A percentile compares a stretch with the other conserved stretches of the same genome.
Conservation (phyloP, 2,797 vertebrate genomes). For the Carcharodon carcharias region DNA sequence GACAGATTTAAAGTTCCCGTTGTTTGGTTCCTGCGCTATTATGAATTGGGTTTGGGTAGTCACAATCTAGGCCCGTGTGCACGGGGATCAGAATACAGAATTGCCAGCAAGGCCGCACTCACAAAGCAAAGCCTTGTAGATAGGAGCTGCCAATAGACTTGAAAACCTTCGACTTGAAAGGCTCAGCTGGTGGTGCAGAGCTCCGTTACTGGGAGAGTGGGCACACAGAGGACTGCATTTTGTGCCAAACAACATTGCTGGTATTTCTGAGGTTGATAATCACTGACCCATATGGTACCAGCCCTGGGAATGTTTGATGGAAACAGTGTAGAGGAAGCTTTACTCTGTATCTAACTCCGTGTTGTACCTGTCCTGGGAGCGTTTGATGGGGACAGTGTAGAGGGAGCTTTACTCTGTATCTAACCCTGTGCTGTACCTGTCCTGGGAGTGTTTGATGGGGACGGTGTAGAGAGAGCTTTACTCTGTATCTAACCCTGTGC, state of each 20-base stretch:
- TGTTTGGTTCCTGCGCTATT: neutral
- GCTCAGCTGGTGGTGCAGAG: neutral
- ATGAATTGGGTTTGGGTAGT: neutral
- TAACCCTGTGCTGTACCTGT: too few species aligned
- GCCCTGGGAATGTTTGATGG: too few species aligned
- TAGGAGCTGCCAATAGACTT: neutral
- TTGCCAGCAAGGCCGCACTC: neutral
- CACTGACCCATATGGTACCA: neutral
- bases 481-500: neutral
- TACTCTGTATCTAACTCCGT: neutral
- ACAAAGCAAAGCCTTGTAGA: neutral
- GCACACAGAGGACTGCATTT: neutral
- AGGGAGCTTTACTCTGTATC: neutral
- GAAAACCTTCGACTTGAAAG: neutral
- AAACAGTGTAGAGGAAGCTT: neutral
- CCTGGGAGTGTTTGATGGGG: neutral
- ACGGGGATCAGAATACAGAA: neutral
- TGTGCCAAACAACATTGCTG: neutral
- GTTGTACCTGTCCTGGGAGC: too few species aligned
- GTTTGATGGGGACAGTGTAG: neutral
- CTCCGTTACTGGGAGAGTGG: neutral
- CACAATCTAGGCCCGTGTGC: neutral
- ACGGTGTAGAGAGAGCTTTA: neutral
- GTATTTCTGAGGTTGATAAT: too few species aligned
- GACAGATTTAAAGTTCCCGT: neutral